Evolutionary conservation across 2,113 vertebrate species (phyloP).

Genomic region (Monopterus albus): DNA sequence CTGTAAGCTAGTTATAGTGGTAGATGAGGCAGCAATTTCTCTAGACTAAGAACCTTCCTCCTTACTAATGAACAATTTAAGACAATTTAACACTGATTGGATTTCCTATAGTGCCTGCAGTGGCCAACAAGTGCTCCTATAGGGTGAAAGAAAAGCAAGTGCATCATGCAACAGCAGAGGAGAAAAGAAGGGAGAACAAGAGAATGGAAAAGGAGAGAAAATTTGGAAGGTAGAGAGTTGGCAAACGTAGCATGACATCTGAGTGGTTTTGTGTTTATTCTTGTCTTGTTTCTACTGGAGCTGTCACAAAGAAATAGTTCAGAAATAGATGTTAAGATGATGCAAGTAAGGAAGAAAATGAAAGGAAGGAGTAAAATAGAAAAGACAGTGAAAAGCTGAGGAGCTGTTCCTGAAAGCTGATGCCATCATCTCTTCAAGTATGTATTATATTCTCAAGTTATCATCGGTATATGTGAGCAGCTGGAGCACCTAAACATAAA

Average conservation of each 20-base stretch:
- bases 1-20: not conserved
- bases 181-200: not conserved
- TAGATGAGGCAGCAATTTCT: not conserved
- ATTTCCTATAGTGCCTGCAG: slow-evolving; percentile 21
- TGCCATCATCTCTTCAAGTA: slow-evolving; percentile 30
- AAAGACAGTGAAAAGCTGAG: slow-evolving; percentile 19
- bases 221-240: not conserved
- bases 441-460: slow-evolving; percentile 38
- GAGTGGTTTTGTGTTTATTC: slow-evolving; percentile 38
- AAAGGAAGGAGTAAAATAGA: slow-evolving; percentile 20
- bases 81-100: no score
- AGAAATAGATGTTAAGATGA: slow-evolving; percentile 40
- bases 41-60: not conserved
- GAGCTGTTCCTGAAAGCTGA: slow-evolving; percentile 17
- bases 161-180: slow-evolving; percentile 2
- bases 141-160: slow-evolving; percentile 14
- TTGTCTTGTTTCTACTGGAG: not conserved
- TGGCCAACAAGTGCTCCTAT: slow-evolving; percentile 27
- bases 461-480: slow-evolving; percentile 30
- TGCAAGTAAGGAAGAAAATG: not conserved
- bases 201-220: not conserved
- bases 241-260: slow-evolving; percentile 24
- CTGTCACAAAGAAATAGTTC: slow-evolving; percentile 8
- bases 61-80: slow-evolving; percentile 11
- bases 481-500: slow-evolving; percentile 55